Conservation (phyloP, 30 jellyfish, hydroid and myxozoan species). For the Hydra vulgaris region DNA sequence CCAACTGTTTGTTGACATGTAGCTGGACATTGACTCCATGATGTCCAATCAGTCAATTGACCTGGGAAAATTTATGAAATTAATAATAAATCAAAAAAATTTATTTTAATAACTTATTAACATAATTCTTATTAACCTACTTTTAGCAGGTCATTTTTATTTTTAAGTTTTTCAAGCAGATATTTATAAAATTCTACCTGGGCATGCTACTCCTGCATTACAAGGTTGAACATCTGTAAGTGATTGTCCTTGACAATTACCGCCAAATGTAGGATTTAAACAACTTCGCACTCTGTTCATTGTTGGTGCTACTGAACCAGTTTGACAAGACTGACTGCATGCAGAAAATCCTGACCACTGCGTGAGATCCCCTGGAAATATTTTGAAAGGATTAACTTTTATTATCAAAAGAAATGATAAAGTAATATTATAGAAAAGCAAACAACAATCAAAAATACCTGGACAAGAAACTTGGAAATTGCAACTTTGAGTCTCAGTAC, state of each 20-base stretch:
- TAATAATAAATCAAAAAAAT: neutral
- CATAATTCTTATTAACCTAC: too few species aligned
- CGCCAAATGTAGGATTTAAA: slow-evolving; percentile 7
- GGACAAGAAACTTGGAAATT: slow-evolving; percentile 20
- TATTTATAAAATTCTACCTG: too few species aligned
- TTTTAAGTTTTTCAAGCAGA: too few species aligned
- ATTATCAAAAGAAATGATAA: neutral
- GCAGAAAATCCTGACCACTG: neutral
- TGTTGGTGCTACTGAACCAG: neutral
- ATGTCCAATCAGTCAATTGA: neutral
- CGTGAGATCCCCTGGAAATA: neutral
- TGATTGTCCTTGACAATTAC: slow-evolving; percentile 9
- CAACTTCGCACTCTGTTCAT: neutral
- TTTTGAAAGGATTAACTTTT: neutral
- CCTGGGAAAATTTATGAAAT: neutral
- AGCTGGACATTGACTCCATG: neutral
- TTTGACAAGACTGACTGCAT: slow-evolving; percentile 12
- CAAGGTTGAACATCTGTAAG: slow-evolving; percentile 1
- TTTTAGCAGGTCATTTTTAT: too few species aligned
- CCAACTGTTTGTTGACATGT: neutral
- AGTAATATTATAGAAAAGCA: neutral
- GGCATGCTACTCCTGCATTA: slow-evolving; percentile 12
- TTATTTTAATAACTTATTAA: too few species aligned
- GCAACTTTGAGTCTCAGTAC: neutral
- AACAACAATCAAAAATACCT: neutral